Evolutionary conservation across 1,140 invertebrate genomes (phyloP), one percentile per base, ranked within the genome.

Genomic region (Palaemon carinicauda): DNA sequence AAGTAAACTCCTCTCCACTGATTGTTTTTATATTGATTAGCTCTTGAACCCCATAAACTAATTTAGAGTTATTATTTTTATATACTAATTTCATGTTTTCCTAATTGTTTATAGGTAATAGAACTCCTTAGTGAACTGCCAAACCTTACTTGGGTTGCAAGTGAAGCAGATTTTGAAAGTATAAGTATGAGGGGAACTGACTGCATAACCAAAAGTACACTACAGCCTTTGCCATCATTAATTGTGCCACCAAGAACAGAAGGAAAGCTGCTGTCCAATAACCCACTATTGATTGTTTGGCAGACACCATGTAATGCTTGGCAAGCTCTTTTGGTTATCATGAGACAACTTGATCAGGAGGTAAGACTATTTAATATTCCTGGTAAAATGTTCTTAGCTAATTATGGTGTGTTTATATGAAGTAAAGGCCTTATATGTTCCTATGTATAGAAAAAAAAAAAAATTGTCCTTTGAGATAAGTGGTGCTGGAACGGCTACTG

Each of bases 91-190:
- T 1, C 29, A 31, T n/a, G 2, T 65, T 69, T 69, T 24, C 24
- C 65, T 27, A 14, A 24, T 29, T 52, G 17, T 53, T 71, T 65
- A 19, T 54, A 89, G 88, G 88, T 89, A 15, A 73, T 89, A 15
- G 88, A 89, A 41, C 80, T 89, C 33, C 73, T 89, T 3, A 80
- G 52, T n/a, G 88, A 89, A 79, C 73, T 89, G 41, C 82, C 82
- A 51, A 82, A 69, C 41, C 33, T 89, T 24, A 87, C 88, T 33
- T 89, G 88, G 84, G 51, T 83, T 65, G 54, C 65, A 33, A 21
- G 33, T 17, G 54, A 79, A 74, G 29, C 21, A n/a, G 78, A 80
- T 21, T 33, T 31, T 21, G 19, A 60, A n/a, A 80, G 24, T 33
- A 56, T 80, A n/a, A 51, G 75, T n/a, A 56, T 88, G 24, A 65